Evolutionary conservation across 2,797 vertebrate species (phyloP), one percentile per base, ranked within the genome.

Genomic region (Ibycter americanus): DNA sequence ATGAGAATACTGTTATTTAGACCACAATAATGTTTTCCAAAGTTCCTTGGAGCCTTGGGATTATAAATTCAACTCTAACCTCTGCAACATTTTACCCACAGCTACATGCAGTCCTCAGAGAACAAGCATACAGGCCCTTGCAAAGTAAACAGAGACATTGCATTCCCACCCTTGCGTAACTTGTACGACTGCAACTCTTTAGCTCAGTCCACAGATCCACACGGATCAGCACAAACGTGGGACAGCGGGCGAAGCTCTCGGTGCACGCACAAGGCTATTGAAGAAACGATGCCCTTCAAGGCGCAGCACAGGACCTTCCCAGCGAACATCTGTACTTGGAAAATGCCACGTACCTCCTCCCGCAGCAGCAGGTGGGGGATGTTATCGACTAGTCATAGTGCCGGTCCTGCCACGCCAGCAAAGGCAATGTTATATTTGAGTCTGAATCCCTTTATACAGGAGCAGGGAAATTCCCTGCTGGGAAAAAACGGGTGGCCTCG

Each of bases 371-470:
- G 14, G 12, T 1, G 0, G 6, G 12, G 21, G 19, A 29, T 11
- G n/a, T 11, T 11, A 51, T 2, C 51, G 31, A 22, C 46, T 0
- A 4, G 8, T 15, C 32, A 1, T 49, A 11, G 14, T 4, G 3
- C 18, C 2, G 0, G 13, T 29, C 65, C 51, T 13, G 29, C 46
- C 20, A 3, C 0, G 6, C 32, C 12, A 22, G 42, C 38, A 34
- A 47, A 71, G 38, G 17, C 36, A 6, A 32, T 4, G 0, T 21
- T 7, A 17, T 14, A 20, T 23, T 23, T 7, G 27, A 55, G 19
- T 3, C 3, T 2, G 8, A 62, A 46, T 51, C n/a, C 83, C 26
- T 52, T 34, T 6, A 31, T 6, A 9, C 7, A 15, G 34, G 20
- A 54, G 34, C 34, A n/a, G 15, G 9, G 18, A 20, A 54, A 63